Base-by-base conservation (phyloP, 2,113 vertebrate genomes). In the Cettia cetti region DNA sequence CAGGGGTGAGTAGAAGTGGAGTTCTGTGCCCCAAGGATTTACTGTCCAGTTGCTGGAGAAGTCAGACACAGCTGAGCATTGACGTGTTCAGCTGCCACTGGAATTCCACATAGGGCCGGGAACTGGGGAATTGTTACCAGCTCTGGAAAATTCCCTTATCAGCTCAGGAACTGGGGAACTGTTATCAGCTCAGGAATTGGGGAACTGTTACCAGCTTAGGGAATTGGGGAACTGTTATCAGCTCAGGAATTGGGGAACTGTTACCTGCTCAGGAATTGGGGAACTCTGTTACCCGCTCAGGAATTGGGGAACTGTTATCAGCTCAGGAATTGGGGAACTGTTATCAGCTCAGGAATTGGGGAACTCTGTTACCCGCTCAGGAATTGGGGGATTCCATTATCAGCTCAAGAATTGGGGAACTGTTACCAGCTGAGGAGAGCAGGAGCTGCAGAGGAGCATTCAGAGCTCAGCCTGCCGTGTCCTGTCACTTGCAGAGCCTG, bases 41-140 rank as follows among this genome's bases (percentile, higher is more conserved):
- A 8, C 15, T 49, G 53, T 28, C 2, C 3, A 42, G 0, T 4
- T 53, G 65, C 75, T 90, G 82, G 69, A 19, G 11, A 26, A 20
- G 35, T 50, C 56, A 11, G 44, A 26, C 1, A 7, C 10, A 31
- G 39, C 35, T 45, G 1, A 57, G 15, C 4, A 5, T 33, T 47
- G 11, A 1, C 6, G 0, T 12, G 24, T 18, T 60, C 26, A 8
- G 53, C 17, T 47, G 61, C 30, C 42, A 11, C 45, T 49, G 59
- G 6, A 4, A 20, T 40, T 23, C 15, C 72, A 15, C 31, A 3
- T 0, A 3, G 0, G 14, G 74, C 23, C 65, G 76, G 24, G 35
- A 21, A 40, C 10, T 33, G 5, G 63, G 77, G 15, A 70, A 6
- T 3, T 63, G 15, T 23, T 30, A 15, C 1, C 72, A 31, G 56